These are phyloP conservation scores for Ovis canadensis DNA, from an alignment of 2,113 vertebrate species.

Conservation along the genomic window DNA sequence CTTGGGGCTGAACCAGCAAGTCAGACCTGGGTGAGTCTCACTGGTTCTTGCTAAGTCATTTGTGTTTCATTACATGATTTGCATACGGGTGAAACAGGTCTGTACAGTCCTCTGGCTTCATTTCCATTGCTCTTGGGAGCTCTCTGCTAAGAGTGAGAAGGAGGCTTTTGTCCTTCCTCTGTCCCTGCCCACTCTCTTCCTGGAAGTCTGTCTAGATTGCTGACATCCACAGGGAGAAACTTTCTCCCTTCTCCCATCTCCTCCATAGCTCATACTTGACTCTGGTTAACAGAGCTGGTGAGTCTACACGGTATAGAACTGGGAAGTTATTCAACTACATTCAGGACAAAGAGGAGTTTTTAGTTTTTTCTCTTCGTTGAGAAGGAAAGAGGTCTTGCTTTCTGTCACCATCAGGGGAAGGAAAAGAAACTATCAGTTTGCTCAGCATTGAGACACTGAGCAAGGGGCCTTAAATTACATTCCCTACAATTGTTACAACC, in stretches of 20 bases:
- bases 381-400: background rate
- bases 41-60: conserved; percentile 59
- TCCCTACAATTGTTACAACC: background rate
- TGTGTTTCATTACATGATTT: conserved; percentile 48
- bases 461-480: background rate
- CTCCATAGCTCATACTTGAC: background rate
- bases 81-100: conserved; percentile 69
- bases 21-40: conserved; percentile 20
- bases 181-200: conserved; percentile 10
- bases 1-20: background rate
- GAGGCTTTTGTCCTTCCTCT: conserved; percentile 47
- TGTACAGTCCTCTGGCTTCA: conserved; percentile 27
- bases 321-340: background rate
- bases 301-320: background rate
- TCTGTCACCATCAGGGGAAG: background rate
- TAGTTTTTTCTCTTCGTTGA: background rate
- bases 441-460: background rate
- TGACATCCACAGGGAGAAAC: background rate
- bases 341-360: background rate
- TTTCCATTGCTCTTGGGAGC: conserved; percentile 55
- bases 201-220: conserved; percentile 1
- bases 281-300: background rate
- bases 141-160: conserved; percentile 21
- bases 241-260: background rate
- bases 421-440: background rate